Evolutionary conservation across 2,797 vertebrate species (phyloP), one percentile per base, ranked within the genome.

Genomic region (Craterocephalus amniculus): DNA sequence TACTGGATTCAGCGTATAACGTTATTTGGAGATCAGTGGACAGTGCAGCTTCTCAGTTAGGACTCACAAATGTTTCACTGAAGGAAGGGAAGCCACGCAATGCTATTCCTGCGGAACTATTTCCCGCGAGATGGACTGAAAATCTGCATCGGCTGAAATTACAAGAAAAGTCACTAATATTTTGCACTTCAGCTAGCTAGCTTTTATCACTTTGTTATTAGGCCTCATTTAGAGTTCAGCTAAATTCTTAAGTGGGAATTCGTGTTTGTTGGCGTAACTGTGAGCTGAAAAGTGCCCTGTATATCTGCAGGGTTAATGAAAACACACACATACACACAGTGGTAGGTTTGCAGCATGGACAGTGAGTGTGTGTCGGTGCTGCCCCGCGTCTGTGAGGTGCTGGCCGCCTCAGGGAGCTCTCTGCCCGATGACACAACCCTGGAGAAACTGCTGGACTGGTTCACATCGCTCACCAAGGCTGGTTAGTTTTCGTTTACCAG

Each of bases 401-500:
- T 99, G 76, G 89, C 91, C 24, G 94, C 94, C 45, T 89, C 95
- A 0, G 89, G 85, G 45, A 94, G 89, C 64, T 87, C 91, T 2
- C 75, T 96, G 70, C 93, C 92, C 0, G 98, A 99, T 73, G 97
- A 98, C 84, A 97, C 97, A 22, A 97, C 95, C 76, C 87, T 97
- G 89, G 97, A 99, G 89, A 99, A 99, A 76, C 91, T 99, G 40
- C 87, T 99, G 52, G 98, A 99, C 90, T 99, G 96, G 95, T 95
- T 99, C 82, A 93, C 91, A 34, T 78, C 85, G 0, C 68, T 96
- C 63, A 80, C 85, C 0, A 58, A 77, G n/a, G 67, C 84, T 52
- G 95, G 97, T 97, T 72, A 93, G 91, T 90, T 16, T 45, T 45
- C 29, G 13, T 26, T 16, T 26, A 27, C 4, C n/a, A 24, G 9